phyloP scores from a whole-genome alignment of 2,113 vertebrate species.

The Bambusicola thoracicus region DNA sequence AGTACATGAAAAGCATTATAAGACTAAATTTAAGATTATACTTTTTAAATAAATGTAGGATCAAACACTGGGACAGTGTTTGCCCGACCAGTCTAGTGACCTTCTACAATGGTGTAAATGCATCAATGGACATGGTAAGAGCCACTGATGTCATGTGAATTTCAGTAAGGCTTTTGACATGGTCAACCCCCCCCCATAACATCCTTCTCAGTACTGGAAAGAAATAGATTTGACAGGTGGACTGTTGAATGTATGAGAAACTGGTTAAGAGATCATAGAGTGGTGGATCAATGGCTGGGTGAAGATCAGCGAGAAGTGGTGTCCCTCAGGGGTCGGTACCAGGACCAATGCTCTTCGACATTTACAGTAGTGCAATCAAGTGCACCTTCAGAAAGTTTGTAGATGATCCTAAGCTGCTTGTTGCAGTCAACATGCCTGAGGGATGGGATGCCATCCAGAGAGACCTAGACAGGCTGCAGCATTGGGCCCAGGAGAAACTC shows the following conservation, averaged over 20 bases:
- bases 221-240: neutral
- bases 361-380: neutral
- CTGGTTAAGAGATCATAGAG: neutral
- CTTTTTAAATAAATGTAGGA: neutral
- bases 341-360: neutral
- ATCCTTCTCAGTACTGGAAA: neutral
- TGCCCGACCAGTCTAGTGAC: too few relatives aligned
- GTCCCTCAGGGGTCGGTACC: neutral
- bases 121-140: too few relatives aligned
- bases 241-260: neutral
- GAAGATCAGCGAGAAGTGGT: neutral
- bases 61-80: neutral
- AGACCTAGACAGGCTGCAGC: neutral
- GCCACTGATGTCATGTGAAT: neutral
- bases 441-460: neutral
- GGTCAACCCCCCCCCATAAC: too few relatives aligned
- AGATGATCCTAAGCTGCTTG: neutral
- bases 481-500: neutral
- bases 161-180: neutral
- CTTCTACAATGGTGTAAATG: too few relatives aligned
- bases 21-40: neutral
- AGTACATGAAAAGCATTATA: neutral
- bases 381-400: neutral
- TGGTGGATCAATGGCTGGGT: neutral
- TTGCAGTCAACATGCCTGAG: neutral